phyloP scores from a whole-genome alignment of 2,797 vertebrate species.

The Phoxinus dragarum region DNA sequence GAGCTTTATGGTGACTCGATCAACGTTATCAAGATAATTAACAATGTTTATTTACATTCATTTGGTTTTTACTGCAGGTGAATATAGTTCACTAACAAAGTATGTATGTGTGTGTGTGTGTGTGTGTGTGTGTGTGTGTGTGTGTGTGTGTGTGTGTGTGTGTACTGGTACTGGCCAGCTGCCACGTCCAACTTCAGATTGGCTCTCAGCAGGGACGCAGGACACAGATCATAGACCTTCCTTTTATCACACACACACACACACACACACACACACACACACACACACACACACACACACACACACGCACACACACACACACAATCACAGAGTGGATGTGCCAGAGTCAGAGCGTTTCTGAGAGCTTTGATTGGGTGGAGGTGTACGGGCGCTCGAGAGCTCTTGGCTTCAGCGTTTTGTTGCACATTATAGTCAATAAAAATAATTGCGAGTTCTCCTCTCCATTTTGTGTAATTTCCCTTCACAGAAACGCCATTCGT shows the following conservation, averaged over 20 bases:
- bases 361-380: conserved; percentile 9
- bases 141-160: neutral
- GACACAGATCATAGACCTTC: conserved; percentile 12
- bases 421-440: conserved; percentile 3
- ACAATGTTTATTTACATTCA: neutral
- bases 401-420: neutral
- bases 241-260: neutral
- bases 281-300: no score
- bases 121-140: conserved; percentile 1
- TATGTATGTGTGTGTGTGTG: neutral
- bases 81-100: neutral
- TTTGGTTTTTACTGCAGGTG: neutral
- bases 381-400: neutral
- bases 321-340: neutral
- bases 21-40: neutral
- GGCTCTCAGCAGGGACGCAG: neutral
- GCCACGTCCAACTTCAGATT: conserved; percentile 9
- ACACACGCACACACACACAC: neutral
- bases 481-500: neutral
- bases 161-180: neutral
- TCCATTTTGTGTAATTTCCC: conserved; percentile 13
- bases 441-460: neutral
- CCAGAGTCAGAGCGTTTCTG: neutral
- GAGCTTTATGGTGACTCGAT: neutral
- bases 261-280: neutral